phyloP scores from a whole-genome alignment of 2,797 vertebrate genomes.

The Neomorphus geoffroyi region DNA sequence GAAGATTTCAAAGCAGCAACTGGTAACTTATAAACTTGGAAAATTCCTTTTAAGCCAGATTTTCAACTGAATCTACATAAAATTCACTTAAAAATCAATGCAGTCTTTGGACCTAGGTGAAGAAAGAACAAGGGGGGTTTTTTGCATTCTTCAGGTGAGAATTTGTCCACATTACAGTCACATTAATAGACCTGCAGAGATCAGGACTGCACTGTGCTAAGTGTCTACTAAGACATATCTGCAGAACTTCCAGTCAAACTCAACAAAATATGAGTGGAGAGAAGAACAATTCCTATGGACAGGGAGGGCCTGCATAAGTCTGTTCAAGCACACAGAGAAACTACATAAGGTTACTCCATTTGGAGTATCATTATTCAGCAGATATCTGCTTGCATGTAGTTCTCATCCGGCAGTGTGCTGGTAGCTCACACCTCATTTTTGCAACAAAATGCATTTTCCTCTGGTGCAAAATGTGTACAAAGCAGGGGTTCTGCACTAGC shows the following conservation, averaged over 20 bases:
- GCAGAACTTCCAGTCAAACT: neutral
- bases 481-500: neutral
- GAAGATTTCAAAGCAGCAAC: neutral
- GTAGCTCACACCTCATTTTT: neutral
- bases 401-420: neutral
- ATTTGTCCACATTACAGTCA: neutral
- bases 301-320: neutral
- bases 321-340: neutral
- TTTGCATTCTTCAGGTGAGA: neutral
- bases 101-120: neutral
- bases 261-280: neutral
- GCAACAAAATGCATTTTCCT: neutral
- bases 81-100: neutral
- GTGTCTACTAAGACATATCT: neutral
- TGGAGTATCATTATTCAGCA: neutral
- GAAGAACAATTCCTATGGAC: neutral
- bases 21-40: neutral
- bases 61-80: neutral
- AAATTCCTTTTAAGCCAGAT: neutral
- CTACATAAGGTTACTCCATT: neutral
- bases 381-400: neutral
- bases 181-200: neutral
- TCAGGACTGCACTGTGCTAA: neutral
- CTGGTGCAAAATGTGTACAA: neutral
- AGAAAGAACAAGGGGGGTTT: neutral